A percentile compares a stretch with the other conserved stretches of the same genome.
Conservation (phyloP, 2,113 vertebrate genomes). For the Indri indri region DNA sequence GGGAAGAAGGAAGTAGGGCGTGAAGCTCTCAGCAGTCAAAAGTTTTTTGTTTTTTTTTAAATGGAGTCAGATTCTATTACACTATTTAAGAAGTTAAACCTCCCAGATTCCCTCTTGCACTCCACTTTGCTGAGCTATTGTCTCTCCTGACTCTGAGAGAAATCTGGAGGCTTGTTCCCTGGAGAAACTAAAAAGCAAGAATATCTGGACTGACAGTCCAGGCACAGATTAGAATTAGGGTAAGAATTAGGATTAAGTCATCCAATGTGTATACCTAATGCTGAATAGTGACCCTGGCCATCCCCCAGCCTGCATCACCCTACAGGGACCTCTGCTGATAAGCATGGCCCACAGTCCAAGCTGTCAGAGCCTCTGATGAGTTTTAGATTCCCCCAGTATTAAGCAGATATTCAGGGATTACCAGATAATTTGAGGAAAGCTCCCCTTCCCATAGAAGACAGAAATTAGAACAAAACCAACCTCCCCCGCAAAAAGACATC, state of each 20-base stretch:
- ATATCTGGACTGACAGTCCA: neutral
- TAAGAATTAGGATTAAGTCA: neutral
- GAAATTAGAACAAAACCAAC: neutral
- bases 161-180: neutral
- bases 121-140: neutral
- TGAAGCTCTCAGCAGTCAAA: neutral
- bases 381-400: neutral
- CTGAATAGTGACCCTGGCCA: neutral
- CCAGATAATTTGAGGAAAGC: neutral
- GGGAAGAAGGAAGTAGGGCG: neutral
- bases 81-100: neutral
- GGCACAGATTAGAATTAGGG: neutral
- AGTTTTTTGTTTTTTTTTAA: neutral
- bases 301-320: neutral
- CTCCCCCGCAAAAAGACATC: neutral
- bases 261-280: neutral
- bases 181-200: conserved; percentile 1
- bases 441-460: neutral
- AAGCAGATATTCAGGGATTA: neutral
- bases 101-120: neutral
- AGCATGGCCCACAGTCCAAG: neutral
- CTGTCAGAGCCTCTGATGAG: neutral
- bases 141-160: neutral
- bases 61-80: neutral
- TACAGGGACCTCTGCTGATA: neutral